These are phyloP conservation scores for Escarpia spicata DNA, from an alignment of 2,888 invertebrate genomes.

Conservation along the genomic window DNA sequence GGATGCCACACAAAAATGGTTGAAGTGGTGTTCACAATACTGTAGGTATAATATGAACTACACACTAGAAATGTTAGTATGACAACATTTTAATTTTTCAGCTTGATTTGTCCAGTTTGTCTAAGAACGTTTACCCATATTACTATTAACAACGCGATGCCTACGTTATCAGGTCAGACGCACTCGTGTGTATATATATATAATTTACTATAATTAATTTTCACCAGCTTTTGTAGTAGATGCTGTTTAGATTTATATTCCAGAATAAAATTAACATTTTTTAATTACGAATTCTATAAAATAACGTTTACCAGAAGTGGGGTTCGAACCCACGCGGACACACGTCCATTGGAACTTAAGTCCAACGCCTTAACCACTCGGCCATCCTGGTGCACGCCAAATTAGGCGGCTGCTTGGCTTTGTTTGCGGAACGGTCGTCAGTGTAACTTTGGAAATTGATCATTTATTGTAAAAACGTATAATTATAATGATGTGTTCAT, in stretches of 20 bases:
- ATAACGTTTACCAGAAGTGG: constrained; percentile 39
- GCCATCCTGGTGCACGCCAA: constrained; percentile 39
- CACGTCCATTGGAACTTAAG: constrained; percentile 43
- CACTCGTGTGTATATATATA: too few relatives aligned
- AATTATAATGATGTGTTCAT: not conserved
- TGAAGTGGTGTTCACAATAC: too few relatives aligned
- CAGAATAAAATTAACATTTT: not conserved
- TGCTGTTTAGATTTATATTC: not conserved
- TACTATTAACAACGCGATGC: too few relatives aligned
- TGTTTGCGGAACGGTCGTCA: not conserved
- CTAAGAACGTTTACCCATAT: too few relatives aligned
- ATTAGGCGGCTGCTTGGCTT: not conserved
- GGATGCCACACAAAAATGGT: too few relatives aligned
- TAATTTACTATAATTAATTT: too few relatives aligned
- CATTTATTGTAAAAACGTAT: not conserved
- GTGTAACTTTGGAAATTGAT: not conserved
- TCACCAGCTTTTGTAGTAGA: too few relatives aligned
- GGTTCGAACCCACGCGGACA: constrained; percentile 44
- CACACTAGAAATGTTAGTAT: too few relatives aligned
- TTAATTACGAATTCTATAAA: constrained; percentile 18
- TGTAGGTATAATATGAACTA: too few relatives aligned
- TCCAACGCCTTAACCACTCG: constrained; percentile 45
- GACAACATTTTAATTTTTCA: too few relatives aligned
- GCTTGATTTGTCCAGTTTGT: too few relatives aligned
- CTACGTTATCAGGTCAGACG: too few relatives aligned